Conservation (phyloP, 2,888 invertebrate species). For the Brenthis hecate region DNA sequence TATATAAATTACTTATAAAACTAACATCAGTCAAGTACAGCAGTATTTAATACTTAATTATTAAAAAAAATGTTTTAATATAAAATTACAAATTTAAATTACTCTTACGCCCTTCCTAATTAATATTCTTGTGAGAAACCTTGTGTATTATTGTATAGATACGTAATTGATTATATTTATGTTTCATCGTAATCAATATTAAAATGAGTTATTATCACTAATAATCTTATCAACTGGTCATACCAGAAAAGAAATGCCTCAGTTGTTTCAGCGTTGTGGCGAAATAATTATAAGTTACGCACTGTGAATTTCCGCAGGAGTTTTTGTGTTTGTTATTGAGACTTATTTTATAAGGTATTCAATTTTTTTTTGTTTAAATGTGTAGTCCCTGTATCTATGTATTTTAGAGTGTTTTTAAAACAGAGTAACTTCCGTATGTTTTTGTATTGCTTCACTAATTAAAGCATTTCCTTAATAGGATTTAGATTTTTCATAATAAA, state of each 20-base stretch:
- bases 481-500: too few species aligned
- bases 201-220: conserved; percentile 37
- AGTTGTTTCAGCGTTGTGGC: conserved; percentile 29
- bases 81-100: too few species aligned
- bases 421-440: too few species aligned
- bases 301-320: not conserved
- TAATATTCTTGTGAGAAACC: not conserved
- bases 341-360: not conserved
- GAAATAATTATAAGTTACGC: conserved; percentile 28
- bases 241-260: conserved; percentile 34
- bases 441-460: too few species aligned
- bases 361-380: too few species aligned
- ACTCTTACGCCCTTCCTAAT: not conserved
- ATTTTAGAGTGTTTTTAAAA: too few species aligned
- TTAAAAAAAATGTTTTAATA: not conserved
- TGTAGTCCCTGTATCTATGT: too few species aligned
- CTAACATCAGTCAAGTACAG: too few species aligned
- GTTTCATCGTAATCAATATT: conserved; percentile 35
- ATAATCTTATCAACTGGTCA: conserved; percentile 36
- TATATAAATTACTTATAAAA: too few species aligned
- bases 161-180: conserved; percentile 18
- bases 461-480: too few species aligned
- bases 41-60: not conserved
- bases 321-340: conserved; percentile 1
- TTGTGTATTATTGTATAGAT: conserved; percentile 10